A percentile compares a stretch with the other conserved stretches of the same genome.
phyloP scores from a whole-genome alignment of 1,140 invertebrate species.

The Drosophila subpulchrella region DNA sequence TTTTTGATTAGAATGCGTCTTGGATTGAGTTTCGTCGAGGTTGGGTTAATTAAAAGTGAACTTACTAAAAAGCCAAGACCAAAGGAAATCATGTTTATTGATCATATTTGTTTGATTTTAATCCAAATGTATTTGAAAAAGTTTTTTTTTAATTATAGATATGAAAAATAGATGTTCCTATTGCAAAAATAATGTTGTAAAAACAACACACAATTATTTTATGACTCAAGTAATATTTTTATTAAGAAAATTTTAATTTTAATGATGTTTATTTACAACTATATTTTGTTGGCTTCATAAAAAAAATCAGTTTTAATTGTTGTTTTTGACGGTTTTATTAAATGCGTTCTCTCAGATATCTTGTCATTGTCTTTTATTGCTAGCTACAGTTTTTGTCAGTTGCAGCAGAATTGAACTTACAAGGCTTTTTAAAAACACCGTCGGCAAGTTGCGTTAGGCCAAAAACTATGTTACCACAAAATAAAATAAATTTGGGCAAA shows the following conservation, averaged over 20 bases:
- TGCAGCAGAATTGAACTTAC: background rate
- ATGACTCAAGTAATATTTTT: background rate
- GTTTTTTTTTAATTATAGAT: background rate
- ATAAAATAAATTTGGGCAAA: conserved; percentile 17
- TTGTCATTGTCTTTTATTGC: background rate
- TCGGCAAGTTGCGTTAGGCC: conserved; percentile 25
- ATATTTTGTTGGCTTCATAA: too few relatives aligned
- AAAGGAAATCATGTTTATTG: background rate
- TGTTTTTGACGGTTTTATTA: too few relatives aligned
- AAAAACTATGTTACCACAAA: background rate
- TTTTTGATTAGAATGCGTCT: conserved; percentile 62
- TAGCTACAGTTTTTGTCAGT: background rate
- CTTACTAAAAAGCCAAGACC: background rate
- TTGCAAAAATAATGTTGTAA: too few relatives aligned
- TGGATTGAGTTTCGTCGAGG: conserved; percentile 4
- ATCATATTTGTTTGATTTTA: too few relatives aligned
- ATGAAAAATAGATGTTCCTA: background rate
- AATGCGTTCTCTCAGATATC: too few relatives aligned
- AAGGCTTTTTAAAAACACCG: conserved; percentile 4
- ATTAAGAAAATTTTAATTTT: background rate
- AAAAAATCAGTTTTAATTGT: too few relatives aligned
- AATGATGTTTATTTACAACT: too few relatives aligned
- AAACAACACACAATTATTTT: too few relatives aligned
- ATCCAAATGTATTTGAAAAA: background rate
- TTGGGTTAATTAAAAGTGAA: conserved; percentile 67